Evolutionary conservation across 2,797 vertebrate species (phyloP).

Genomic region (Gorsachius magnificus): DNA sequence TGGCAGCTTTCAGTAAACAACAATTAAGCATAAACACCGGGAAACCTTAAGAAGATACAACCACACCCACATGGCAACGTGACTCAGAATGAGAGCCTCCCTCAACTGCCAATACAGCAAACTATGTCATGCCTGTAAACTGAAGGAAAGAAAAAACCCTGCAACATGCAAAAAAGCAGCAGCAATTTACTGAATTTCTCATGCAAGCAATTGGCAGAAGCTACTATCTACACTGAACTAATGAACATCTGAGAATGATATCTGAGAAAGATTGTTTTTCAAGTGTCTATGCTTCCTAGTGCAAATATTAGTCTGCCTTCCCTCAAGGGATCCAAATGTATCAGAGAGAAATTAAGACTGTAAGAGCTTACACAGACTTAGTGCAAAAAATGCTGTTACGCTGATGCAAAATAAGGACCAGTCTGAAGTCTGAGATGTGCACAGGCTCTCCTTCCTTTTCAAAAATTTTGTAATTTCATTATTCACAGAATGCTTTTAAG

Average conservation of each 20-base stretch:
- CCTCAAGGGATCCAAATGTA: background rate
- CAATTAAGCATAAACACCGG: constrained; percentile 24
- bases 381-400: background rate
- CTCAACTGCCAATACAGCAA: background rate
- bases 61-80: constrained; percentile 36
- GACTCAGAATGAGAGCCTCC: constrained; percentile 38
- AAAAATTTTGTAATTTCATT: background rate
- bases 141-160: background rate
- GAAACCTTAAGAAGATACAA: constrained; percentile 40
- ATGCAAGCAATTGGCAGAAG: background rate
- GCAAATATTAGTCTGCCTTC: background rate
- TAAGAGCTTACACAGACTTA: background rate
- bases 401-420: background rate
- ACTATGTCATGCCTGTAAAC: background rate
- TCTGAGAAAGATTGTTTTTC: background rate
- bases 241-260: background rate
- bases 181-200: background rate
- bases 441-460: background rate
- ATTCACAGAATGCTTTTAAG: background rate
- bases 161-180: background rate
- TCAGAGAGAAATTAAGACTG: background rate
- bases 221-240: background rate
- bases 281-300: background rate
- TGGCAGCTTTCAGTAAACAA: constrained; percentile 45
- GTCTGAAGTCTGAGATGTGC: background rate